Percentiles rank a stretch among this genome's conserved stretches.
Conservation (phyloP, 37 sponge, comb jelly and placozoan genomes). For the Beroe ovata region DNA sequence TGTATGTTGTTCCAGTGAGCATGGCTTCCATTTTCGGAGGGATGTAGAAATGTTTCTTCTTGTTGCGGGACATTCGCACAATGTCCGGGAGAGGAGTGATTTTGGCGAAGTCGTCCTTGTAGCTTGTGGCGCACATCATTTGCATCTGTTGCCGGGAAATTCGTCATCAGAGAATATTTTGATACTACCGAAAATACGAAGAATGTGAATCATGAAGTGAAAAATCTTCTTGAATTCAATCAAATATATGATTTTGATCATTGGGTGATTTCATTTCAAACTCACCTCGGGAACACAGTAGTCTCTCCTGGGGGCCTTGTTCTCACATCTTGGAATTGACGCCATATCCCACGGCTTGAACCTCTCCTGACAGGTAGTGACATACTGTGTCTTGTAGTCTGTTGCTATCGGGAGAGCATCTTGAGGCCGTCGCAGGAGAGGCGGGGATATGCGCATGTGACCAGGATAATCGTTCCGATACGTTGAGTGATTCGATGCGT, state of each 20-base stretch:
- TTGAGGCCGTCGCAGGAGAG: conserved; percentile 26
- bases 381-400: conserved; percentile 11
- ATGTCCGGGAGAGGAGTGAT: conserved; percentile 45
- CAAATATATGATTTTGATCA: no score
- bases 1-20: conserved; percentile 62
- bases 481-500: not conserved
- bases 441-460: conserved; percentile 55
- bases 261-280: no score
- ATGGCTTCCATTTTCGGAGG: conserved; percentile 25
- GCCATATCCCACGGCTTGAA: conserved; percentile 64
- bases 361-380: conserved; percentile 62
- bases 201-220: no score
- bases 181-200: no score
- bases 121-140: conserved; percentile 36
- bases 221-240: no score
- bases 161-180: no score
- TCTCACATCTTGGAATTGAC: conserved; percentile 32
- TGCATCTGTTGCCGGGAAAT: no score
- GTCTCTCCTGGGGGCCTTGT: conserved; percentile 43
- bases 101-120: conserved; percentile 64
- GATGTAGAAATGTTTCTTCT: conserved; percentile 24
- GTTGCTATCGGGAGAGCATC: conserved; percentile 42
- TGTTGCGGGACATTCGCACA: conserved; percentile 43
- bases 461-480: conserved; percentile 44
- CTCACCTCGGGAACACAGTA: conserved; percentile 37